phyloP scores from a whole-genome alignment of 2,113 vertebrate genomes.

The Potamarius usumacintae region DNA sequence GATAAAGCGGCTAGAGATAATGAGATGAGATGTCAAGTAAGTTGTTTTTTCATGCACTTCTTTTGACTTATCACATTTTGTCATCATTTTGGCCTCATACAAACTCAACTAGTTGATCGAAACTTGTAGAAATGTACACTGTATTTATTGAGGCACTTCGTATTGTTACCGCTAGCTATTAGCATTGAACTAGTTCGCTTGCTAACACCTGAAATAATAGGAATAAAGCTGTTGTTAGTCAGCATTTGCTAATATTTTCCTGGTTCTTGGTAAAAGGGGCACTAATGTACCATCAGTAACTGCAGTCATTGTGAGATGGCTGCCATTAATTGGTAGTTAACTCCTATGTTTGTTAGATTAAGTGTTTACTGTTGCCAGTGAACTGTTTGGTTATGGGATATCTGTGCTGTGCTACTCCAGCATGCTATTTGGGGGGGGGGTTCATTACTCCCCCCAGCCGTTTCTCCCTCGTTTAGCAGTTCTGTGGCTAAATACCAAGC shows the following conservation, averaged over 20 bases:
- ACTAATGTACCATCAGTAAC: too few species aligned
- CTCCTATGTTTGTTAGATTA: background rate
- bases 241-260: background rate
- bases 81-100: too few species aligned
- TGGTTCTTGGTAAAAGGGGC: background rate
- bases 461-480: background rate
- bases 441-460: background rate
- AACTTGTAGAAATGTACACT: too few species aligned
- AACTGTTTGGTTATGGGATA: background rate
- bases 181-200: background rate
- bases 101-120: too few species aligned
- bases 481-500: background rate
- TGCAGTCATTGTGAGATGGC: background rate
- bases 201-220: background rate
- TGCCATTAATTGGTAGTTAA: background rate
- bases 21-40: too few species aligned
- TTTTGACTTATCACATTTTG: too few species aligned
- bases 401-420: background rate
- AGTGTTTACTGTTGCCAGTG: background rate
- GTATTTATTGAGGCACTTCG: background rate
- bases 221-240: background rate
- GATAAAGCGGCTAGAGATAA: too few species aligned
- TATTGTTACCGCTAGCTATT: background rate
- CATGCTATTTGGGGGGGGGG: background rate
- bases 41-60: too few species aligned